These are phyloP conservation scores for Carabus problematicus DNA, from an alignment of 2,888 invertebrate genomes.

Conservation along the genomic window DNA sequence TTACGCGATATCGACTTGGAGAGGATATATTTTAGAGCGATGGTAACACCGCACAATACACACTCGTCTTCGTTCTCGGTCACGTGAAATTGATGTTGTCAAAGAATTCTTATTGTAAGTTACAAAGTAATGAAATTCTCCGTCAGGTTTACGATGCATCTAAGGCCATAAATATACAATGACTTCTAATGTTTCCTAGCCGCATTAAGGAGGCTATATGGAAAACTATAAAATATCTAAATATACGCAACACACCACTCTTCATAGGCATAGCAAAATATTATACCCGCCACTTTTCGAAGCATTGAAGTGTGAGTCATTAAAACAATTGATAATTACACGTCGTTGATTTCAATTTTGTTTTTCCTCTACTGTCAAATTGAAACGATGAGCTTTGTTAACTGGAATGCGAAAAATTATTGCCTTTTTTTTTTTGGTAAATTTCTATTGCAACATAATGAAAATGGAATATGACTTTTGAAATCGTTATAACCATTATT, in stretches of 20 bases:
- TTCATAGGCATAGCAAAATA: conserved; percentile 7
- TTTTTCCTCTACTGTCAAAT: neutral
- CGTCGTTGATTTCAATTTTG: conserved; percentile 23
- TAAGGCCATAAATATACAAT: conserved; percentile 16
- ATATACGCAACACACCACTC: too few species aligned
- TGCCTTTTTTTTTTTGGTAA: too few species aligned
- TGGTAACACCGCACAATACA: conserved; percentile 4
- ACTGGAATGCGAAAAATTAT: too few species aligned
- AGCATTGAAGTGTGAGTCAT: conserved; percentile 17
- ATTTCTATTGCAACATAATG: too few species aligned
- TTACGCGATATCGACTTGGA: conserved; percentile 2
- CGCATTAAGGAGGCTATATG: neutral
- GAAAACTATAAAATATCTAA: too few species aligned
- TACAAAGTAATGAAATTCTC: conserved; percentile 26
- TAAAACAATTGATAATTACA: conserved; percentile 34
- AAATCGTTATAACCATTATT: too few species aligned
- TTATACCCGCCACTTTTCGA: conserved; percentile 18
- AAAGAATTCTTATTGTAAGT: conserved; percentile 18
- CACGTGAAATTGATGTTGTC: conserved; percentile 31
- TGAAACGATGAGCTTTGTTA: too few species aligned
- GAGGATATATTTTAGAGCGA: neutral
- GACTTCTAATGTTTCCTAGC: conserved; percentile 30
- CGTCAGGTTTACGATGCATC: conserved; percentile 19
- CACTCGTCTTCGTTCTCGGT: conserved; percentile 24
- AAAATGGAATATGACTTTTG: too few species aligned